Conservation (phyloP, 2,797 vertebrate genomes). For the Catamblyrhynchus diadema region DNA sequence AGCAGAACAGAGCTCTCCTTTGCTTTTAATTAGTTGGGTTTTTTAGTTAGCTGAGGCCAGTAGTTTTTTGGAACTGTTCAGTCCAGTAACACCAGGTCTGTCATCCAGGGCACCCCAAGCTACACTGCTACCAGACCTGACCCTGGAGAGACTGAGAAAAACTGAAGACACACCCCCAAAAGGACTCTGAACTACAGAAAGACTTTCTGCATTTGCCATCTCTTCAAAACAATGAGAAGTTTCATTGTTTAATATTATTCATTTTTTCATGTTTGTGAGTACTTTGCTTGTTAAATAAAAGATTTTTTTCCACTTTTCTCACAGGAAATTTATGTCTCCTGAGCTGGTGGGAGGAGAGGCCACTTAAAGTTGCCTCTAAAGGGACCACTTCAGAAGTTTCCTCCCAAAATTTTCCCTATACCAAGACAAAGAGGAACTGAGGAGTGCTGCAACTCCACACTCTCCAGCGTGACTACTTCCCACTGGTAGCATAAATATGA, state of each 20-base stretch:
- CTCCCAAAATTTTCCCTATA: not conserved
- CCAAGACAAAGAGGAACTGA: not conserved
- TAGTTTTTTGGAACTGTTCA: not conserved
- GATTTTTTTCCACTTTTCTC: not conserved
- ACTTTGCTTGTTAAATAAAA: not conserved
- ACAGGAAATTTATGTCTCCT: not conserved
- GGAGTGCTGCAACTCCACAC: not conserved
- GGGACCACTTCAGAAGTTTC: not conserved
- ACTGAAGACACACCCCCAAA: not conserved
- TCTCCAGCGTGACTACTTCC: accelerated
- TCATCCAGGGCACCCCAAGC: not conserved
- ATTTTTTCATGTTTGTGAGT: not conserved
- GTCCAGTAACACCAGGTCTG: too few species aligned
- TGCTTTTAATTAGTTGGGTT: not conserved
- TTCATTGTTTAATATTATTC: not conserved
- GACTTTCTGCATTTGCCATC: not conserved
- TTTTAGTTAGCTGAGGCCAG: not conserved
- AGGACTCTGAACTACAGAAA: not conserved
- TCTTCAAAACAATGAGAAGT: not conserved
- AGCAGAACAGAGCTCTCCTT: not conserved
- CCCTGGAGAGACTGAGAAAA: too few species aligned
- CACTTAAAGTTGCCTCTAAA: not conserved
- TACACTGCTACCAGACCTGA: accelerated
- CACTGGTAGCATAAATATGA: not conserved
- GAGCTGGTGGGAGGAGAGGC: not conserved